Base-by-base conservation (phyloP, 2,113 vertebrate genomes). In the Hydropotes inermis region DNA sequence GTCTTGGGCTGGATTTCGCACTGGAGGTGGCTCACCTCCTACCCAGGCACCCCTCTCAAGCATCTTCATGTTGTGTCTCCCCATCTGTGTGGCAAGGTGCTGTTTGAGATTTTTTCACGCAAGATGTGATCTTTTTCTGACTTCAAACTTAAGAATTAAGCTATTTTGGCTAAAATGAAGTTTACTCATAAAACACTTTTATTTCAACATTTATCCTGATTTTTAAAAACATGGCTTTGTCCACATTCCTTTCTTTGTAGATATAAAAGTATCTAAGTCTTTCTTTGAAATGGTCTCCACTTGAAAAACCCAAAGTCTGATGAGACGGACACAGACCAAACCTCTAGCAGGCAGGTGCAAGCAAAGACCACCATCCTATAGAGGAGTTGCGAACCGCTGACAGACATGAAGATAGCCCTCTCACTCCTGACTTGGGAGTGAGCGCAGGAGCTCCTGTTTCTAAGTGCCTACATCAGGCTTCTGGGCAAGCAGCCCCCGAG, bases 401-500 rank as follows among this genome's bases (percentile, higher is more conserved):
- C 33, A 28, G 52, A 13, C 3, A 28, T 4, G 4, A 1, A 43
- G 47, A 7, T 5, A 2, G 12, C 7, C 33, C 45, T 45, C 15
- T 17, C 11, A 45, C 23, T 1, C 36, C 19, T 86, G n/a, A 50
- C 60, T 39, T 2, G 30, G 30, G 54, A 47, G 9, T 25, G 19
- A 36, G 64, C 16, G 30, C 23, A 11, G 36, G 13, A 61, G 3
- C 61, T 79, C n/a, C 52, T 39, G 45, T 74, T 39, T 45, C 60
- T 67, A 52, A 25, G 16, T 60, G 23, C 11, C 15, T 21, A 4
- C 16, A 55, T 25, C 25, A 47, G 89, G n/a, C 30, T 89, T 89
- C 57, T 13, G 16, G n/a, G 36, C 12, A 28, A 3, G 43, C 54
- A 36, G 74, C 1, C 13, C 13, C n/a, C 3, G 0, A 2, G 57